These are phyloP conservation scores for Falco naumanni DNA, from an alignment of 2,797 vertebrate genomes.

Conservation along the genomic window DNA sequence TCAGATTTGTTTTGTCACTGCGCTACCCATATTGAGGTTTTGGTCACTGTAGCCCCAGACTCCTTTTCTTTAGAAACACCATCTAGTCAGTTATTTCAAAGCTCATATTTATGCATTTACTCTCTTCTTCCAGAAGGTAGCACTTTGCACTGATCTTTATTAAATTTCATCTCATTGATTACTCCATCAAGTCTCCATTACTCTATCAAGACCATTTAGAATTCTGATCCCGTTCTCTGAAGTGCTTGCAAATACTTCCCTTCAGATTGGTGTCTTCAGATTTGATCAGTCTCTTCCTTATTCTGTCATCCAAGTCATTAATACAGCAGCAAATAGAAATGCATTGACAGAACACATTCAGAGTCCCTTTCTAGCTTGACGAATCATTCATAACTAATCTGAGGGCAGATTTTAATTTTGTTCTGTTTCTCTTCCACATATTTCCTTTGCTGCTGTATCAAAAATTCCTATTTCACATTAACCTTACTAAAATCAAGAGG, in stretches of 20 bases:
- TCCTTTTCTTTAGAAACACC: neutral
- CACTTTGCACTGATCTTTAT: neutral
- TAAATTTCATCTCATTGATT: neutral
- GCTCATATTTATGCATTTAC: neutral
- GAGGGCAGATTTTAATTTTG: neutral
- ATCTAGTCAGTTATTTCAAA: neutral
- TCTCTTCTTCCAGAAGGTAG: neutral
- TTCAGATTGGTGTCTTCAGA: neutral
- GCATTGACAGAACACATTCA: neutral
- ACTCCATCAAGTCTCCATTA: neutral
- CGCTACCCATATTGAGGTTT: rapidly evolving
- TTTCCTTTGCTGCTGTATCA: neutral
- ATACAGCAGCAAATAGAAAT: neutral
- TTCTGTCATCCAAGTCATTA: neutral
- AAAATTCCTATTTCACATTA: neutral
- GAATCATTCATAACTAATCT: neutral
- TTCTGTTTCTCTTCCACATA: neutral
- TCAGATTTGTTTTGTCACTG: neutral
- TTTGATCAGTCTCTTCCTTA: neutral
- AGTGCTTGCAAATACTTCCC: neutral
- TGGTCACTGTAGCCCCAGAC: neutral
- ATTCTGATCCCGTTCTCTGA: neutral
- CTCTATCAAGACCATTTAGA: neutral
- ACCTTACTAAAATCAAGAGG: neutral
- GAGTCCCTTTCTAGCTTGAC: neutral